Conservation (phyloP, 2,797 vertebrate species). For the Xiphophorus birchmanni region DNA sequence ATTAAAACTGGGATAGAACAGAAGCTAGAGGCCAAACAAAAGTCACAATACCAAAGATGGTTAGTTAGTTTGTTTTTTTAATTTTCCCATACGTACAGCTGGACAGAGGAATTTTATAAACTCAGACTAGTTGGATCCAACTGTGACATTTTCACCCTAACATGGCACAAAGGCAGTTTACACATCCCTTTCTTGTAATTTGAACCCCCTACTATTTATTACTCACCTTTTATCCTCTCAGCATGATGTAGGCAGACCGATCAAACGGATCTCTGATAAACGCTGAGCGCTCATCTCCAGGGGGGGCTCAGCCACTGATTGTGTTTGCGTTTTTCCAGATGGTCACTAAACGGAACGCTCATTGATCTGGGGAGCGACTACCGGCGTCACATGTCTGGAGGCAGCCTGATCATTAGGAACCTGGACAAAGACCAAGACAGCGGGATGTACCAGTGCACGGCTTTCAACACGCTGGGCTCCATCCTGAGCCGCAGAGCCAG, state of each 20-base stretch:
- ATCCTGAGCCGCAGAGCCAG: constrained; percentile 85
- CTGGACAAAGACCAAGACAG: constrained; percentile 86
- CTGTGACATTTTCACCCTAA: constrained; percentile 2
- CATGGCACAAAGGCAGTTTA: constrained; percentile 7
- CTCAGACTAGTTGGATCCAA: constrained; percentile 18
- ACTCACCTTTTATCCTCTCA: constrained; percentile 59
- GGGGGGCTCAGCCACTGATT: constrained; percentile 76
- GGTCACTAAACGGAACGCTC: constrained; percentile 89
- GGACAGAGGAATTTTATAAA: constrained; percentile 25
- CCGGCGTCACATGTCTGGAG: constrained; percentile 84
- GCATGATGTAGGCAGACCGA: constrained; percentile 58
- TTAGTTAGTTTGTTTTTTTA: constrained; percentile 14
- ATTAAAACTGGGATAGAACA: constrained; percentile 46
- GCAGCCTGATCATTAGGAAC: constrained; percentile 85
- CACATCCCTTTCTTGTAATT: constrained; percentile 34
- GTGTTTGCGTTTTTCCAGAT: constrained; percentile 88
- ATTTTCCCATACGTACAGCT: constrained; percentile 25
- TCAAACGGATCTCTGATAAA: constrained; percentile 76
- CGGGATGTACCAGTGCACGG: constrained; percentile 86
- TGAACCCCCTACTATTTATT: constrained; percentile 34
- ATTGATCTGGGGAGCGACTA: constrained; percentile 85
- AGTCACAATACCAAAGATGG: constrained; percentile 25
- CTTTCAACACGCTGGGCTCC: constrained; percentile 81
- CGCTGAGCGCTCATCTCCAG: constrained; percentile 67
- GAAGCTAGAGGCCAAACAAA: constrained; percentile 29